Conservation (phyloP, 2,113 vertebrate genomes). For the Isurus oxyrinchus region DNA sequence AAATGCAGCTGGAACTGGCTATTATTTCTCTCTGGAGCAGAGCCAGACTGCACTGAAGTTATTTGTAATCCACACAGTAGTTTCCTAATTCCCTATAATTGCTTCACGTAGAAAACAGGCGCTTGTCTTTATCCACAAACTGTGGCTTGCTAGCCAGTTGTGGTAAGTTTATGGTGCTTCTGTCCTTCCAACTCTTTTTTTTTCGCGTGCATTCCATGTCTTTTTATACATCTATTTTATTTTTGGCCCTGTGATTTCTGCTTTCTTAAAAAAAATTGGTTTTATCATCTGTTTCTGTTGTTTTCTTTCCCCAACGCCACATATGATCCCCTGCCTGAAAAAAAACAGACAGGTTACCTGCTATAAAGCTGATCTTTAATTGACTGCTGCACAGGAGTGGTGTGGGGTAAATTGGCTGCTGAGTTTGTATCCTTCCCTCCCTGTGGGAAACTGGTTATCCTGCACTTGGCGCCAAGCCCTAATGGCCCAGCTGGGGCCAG, state of each 20-base stretch:
- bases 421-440: neutral
- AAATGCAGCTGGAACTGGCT: conserved; percentile 19
- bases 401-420: neutral
- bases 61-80: neutral
- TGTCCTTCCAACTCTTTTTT: neutral
- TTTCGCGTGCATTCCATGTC: neutral
- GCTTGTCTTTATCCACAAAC: neutral
- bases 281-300: neutral
- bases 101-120: neutral
- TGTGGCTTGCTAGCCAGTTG: neutral
- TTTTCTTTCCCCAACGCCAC: neutral
- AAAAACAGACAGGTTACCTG: neutral
- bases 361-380: neutral
- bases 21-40: conserved; percentile 11
- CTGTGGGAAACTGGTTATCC: neutral
- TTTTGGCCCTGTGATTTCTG: neutral
- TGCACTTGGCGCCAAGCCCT: neutral
- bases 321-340: neutral
- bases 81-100: neutral
- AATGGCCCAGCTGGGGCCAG: neutral
- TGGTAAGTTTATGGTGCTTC: neutral
- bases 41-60: neutral
- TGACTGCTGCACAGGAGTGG: neutral
- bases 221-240: neutral
- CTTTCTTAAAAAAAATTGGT: neutral